Percentiles rank a stretch among this genome's conserved stretches.
phyloP scores from a whole-genome alignment of 2,888 invertebrate species.

The Platynereis dumerilii region DNA sequence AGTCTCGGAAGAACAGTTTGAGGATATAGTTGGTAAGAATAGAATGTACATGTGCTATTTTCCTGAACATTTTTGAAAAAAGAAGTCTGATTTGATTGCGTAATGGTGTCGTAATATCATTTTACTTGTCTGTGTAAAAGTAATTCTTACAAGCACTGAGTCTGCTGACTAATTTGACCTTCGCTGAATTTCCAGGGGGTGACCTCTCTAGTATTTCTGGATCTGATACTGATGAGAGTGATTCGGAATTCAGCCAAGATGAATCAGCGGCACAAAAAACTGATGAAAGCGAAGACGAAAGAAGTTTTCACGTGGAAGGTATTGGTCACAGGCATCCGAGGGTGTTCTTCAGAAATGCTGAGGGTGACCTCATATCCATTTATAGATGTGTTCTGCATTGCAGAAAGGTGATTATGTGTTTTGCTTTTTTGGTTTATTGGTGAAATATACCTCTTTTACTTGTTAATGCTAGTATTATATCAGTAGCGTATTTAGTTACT shows the following conservation, averaged over 20 bases:
- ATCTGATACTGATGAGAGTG: conserved; percentile 64
- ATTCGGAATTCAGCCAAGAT: neutral
- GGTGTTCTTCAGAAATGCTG: conserved; percentile 75
- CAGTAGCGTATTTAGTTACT: too few relatives aligned
- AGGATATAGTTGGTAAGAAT: conserved; percentile 49
- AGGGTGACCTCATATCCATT: conserved; percentile 76
- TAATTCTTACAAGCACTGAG: too few relatives aligned
- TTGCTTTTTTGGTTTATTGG: too few relatives aligned
- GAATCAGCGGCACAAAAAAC: conserved; percentile 33
- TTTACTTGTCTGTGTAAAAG: too few relatives aligned
- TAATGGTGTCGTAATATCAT: too few relatives aligned
- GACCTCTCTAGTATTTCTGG: conserved; percentile 74
- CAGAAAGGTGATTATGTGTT: conserved; percentile 67
- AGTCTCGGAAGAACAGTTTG: conserved; percentile 70
- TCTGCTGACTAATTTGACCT: too few relatives aligned
- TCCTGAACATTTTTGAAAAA: too few relatives aligned
- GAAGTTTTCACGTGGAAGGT: conserved; percentile 29
- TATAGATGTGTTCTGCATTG: conserved; percentile 77
- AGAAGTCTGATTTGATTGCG: too few relatives aligned
- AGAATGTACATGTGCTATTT: neutral
- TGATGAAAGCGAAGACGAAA: conserved; percentile 53
- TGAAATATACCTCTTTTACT: too few relatives aligned
- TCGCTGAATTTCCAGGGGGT: conserved; percentile 66
- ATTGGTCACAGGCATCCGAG: conserved; percentile 68
- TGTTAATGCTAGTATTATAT: too few relatives aligned